Conservation (phyloP, 2,113 vertebrate species). For the Caretta caretta region DNA sequence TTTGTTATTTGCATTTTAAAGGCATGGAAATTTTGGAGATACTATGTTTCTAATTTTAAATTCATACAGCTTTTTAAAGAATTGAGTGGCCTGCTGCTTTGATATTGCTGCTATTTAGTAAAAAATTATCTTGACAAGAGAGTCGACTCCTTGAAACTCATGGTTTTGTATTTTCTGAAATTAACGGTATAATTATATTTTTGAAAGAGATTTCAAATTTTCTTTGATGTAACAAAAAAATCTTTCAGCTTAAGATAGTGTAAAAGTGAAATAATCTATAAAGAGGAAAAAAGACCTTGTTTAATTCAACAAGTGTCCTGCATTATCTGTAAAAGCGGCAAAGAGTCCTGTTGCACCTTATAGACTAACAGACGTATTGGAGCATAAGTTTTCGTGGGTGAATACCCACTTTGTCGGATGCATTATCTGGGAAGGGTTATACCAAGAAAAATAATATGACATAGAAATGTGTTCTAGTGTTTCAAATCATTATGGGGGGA, state of each 20-base stretch:
- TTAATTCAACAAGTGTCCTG: background rate
- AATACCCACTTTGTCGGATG: no score
- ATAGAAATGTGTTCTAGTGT: background rate
- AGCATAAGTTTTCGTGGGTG: no score
- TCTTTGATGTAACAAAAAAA: background rate
- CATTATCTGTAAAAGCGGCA: background rate
- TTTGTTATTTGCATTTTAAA: conserved; percentile 55
- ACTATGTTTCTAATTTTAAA: conserved; percentile 47
- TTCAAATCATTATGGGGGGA: background rate
- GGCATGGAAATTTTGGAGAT: conserved; percentile 12
- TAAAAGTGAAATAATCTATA: background rate
- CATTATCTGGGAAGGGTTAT: background rate
- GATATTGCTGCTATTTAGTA: conserved; percentile 12
- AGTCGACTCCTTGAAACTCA: conserved; percentile 15
- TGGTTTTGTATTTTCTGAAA: conserved; percentile 10
- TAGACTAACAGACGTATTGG: no score
- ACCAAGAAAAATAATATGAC: background rate
- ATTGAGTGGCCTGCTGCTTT: background rate
- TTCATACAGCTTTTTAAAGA: background rate
- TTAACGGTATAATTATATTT: background rate
- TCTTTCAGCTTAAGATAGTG: background rate
- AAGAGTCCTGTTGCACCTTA: no score
- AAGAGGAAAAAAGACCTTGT: background rate
- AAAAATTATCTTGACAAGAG: conserved; percentile 30
- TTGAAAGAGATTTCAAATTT: background rate